Conservation (phyloP, 1,140 invertebrate species). For the Lycorma delicatula region DNA sequence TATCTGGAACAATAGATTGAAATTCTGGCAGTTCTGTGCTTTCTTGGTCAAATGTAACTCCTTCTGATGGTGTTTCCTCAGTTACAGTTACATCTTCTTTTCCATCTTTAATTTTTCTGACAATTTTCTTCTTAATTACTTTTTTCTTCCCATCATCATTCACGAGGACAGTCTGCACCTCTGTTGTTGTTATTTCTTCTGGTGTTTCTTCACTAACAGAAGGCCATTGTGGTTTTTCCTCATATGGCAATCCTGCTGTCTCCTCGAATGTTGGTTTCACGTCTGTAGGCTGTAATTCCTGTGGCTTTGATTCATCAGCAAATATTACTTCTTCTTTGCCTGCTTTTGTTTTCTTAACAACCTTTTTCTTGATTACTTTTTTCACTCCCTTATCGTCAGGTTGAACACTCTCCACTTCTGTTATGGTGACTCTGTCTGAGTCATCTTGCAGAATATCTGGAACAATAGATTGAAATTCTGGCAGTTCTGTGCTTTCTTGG, state of each 20-base stretch:
- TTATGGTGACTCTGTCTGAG: constrained; percentile 11
- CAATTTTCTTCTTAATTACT: constrained; percentile 14
- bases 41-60: constrained; percentile 31
- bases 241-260: no score
- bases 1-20: constrained; percentile 29
- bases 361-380: constrained; percentile 31
- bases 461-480: constrained; percentile 8
- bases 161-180: constrained; percentile 18
- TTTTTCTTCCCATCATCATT: constrained; percentile 24
- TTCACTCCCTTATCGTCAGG: constrained; percentile 18
- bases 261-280: no score
- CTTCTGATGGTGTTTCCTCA: constrained; percentile 28
- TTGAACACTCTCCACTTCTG: constrained; percentile 25
- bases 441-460: not conserved
- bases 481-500: not conserved
- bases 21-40: constrained; percentile 27
- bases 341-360: constrained; percentile 28
- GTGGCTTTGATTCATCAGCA: no score
- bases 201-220: constrained; percentile 26
- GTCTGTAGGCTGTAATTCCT: no score
- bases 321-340: constrained; percentile 24
- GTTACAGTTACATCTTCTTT: constrained; percentile 33
- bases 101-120: constrained; percentile 20
- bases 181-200: constrained; percentile 30
- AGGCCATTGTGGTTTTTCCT: no score